Evolutionary conservation across 2,888 invertebrate genomes (phyloP), one percentile per base, ranked within the genome.

Genomic region (Sarcophaga variegata): DNA sequence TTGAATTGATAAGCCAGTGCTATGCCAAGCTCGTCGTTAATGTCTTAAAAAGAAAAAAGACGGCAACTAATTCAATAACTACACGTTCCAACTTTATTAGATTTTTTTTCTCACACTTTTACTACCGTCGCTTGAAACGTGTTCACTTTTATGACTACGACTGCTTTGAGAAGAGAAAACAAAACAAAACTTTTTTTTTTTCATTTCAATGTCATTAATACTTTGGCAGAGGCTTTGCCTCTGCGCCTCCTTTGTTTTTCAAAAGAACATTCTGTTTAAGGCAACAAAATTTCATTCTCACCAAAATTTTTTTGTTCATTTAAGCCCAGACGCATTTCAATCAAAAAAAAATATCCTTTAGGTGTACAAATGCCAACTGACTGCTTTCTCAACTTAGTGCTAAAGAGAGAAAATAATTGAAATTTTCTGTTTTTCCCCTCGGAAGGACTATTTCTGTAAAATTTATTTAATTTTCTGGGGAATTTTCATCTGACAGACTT

Each of bases 11-110:
- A 37, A 37, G 37, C 8, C 37, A 0, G 37, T 37, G 2, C 8
- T 37, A 10, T 37, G 37, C 37, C 37, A 37, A 37, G 37, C 8
- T 37, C 8, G 8, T 10, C 8, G 37, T 66, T 37, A 17, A 0
- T 12, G 12, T 63, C 8, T 3, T 17, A 22, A 47, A 22, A 69
- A 2, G 14, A 69, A 49, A 14, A 14, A 27, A 11, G 4, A 12
- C 66, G 1, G n/a, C 12, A 59, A 25, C 45, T 66, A 67, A 74
- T 77, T 81, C 47, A 59, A 75, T 69, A 12, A 37, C 59, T 47
- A 78, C 85, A 85, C 81, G 85, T 85, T 75, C 45, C 22, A 70
- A 47, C 63, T 81, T 85, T 81, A 85, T 81, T 85, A 85, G 78
- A 69, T 81, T 85, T 54, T 54, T 54, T 54, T 54, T 17, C 4